phyloP scores from a whole-genome alignment of 2,113 vertebrate genomes.

The Macquaria australasica region DNA sequence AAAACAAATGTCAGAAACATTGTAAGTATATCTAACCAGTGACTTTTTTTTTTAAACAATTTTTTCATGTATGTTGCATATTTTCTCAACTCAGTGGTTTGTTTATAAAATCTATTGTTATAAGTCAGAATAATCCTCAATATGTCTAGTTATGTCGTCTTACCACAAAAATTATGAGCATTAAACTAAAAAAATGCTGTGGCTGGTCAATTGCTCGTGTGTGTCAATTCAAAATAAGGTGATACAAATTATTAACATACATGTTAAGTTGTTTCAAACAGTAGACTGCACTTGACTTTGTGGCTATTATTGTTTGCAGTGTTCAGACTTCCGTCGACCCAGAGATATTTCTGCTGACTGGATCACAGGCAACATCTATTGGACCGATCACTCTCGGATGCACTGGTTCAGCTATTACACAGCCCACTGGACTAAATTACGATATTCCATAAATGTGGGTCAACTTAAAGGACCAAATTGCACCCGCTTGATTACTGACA shows the following conservation, averaged over 20 bases:
- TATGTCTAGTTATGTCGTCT: background rate
- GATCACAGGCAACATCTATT: constrained; percentile 97
- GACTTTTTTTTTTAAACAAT: background rate
- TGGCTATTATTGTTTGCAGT: constrained; percentile 82
- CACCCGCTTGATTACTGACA: constrained; percentile 95
- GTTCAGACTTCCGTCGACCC: constrained; percentile 96
- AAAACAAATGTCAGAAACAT: constrained; percentile 93
- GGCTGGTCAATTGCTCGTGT: background rate
- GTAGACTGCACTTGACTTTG: constrained; percentile 22
- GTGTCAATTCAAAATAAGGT: background rate
- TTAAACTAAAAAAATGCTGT: no score
- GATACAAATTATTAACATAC: background rate
- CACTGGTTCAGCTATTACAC: constrained; percentile 99
- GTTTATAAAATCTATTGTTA: background rate
- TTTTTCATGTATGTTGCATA: background rate
- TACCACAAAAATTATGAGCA: background rate
- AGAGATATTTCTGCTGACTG: constrained; percentile 96
- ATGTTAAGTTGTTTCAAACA: background rate
- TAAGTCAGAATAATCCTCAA: background rate
- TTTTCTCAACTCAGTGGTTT: background rate
- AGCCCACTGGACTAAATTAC: constrained; percentile 97
- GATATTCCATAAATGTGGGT: constrained; percentile 97
- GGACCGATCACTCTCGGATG: constrained; percentile 99
- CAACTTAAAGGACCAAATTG: constrained; percentile 96
- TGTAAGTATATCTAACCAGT: constrained; percentile 87